A percentile compares a stretch with the other conserved stretches of the same genome.
Conservation (phyloP, 2,797 vertebrate genomes). For the Platalea minor region DNA sequence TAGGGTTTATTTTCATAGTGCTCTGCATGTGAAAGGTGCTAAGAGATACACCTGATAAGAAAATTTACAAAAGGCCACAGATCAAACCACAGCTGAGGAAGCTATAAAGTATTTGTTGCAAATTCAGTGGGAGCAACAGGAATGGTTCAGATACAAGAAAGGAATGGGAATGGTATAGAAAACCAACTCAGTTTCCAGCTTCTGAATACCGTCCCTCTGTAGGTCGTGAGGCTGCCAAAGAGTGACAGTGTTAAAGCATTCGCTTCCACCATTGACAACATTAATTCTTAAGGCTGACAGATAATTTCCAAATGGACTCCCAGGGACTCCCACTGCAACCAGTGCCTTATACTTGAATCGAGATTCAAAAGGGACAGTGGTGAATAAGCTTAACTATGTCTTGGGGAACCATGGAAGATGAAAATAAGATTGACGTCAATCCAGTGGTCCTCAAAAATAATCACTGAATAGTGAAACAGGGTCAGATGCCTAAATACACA, state of each 20-base stretch:
- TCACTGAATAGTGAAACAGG: neutral
- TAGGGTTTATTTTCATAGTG: neutral
- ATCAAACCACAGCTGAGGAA: neutral
- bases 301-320: neutral
- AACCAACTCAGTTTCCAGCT: neutral
- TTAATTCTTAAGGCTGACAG: neutral
- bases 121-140: neutral
- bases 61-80: neutral
- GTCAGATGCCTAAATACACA: neutral
- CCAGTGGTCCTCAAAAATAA: neutral
- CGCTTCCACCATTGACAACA: accelerated
- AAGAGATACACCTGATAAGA: neutral
- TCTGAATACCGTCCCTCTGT: neutral
- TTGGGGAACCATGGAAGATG: neutral
- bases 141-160: neutral
- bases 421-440: neutral
- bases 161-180: neutral
- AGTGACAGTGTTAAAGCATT: neutral
- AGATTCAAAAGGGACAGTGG: neutral
- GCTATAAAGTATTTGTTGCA: neutral
- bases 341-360: neutral
- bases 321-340: neutral
- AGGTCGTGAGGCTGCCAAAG: neutral
- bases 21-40: neutral
- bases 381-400: neutral